Evolutionary conservation across 2,113 vertebrate genomes (phyloP), one percentile per base, ranked within the genome.

Genomic region (Phainopepla nitens): DNA sequence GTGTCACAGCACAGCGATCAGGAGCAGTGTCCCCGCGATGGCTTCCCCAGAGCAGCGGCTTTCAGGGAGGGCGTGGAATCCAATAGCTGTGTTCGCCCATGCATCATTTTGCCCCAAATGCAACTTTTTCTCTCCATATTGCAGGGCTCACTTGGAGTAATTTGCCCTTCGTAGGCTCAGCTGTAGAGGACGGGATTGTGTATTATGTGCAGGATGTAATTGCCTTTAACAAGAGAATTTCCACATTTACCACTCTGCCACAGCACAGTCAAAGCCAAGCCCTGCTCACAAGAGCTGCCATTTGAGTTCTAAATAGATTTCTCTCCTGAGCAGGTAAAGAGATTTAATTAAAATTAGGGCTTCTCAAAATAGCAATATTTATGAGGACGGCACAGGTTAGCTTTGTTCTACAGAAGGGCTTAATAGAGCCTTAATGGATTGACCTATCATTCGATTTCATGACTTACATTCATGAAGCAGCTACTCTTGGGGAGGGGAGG

Each of bases 311-410:
- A 98, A 98, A 98, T 98, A 98, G 98, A 98, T 97, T 97, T 97
- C 97, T 98, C 97, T 91, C 97, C 98, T 98, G 96, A 98, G 98
- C 98, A 98, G 98, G 98, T 99, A 99, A 98, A 98, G 98, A 98
- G 98, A 98, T 98, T 99, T 99, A 99, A 99, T 99, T 99, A 99
- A 99, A 99, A 99, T 98, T 98, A 98, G 98, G 98, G 98, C 97
- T 98, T 98, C 98, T 98, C 98, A 98, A 99, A 99, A 98, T 98
- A 98, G 97, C 97, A 97, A 98, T 97, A 98, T 98, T 99, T 98
- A 99, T 99, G 99, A 99, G 99, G 98, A 98, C 94, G 97, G 98
- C 98, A 98, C 98, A 97, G 98, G 98, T 98, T 95, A 98, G 97
- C 97, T 99, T 99, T 99, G 98, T 99, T 98, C 98, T 97, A 97